Evolutionary conservation across 2,797 vertebrate species (phyloP), one percentile per base, ranked within the genome.

Genomic region (Coilia nasus): DNA sequence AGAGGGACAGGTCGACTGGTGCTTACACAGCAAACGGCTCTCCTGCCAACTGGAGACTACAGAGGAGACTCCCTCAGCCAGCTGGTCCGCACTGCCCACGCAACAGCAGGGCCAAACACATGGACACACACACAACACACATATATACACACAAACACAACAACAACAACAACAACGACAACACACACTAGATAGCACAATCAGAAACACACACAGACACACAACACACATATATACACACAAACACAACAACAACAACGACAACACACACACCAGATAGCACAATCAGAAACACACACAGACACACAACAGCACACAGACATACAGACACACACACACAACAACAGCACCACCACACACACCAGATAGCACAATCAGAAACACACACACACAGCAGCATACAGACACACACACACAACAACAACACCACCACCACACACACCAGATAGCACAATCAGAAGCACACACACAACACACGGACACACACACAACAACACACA

Each of bases 41-140:
- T 14, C 47, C 4, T 64, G 60, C 21, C 14, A 64, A 67, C 21
- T 41, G 56, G 59, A 78, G 50, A 59, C 25, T 17, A 78, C 4
- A 84, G 71, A 28, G 59, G n/a, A 47, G 57, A 28, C 57, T 41
- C 35, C 35, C 64, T 23, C 21, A 21, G 67, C 64, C 83, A 78
- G 83, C 57, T 83, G 82, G 41, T 83, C 82, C 82, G 44, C 44
- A 62, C 82, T 83, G 41, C 62, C 64, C 64, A 71, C 64, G 64
- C 64, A 67, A 23, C 62, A 12, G 25, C 62, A 14, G 11, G 62
- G 23, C 62, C 62, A 23, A 28, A 15, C 62, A 62, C 60, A 62
- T n/a, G 21, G 19, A 60, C 60, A 25, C n/a, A 28, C 62, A 71
- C 28, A 35, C 28, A 71, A 35, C 64, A 71, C 64, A 35, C 64